Evolutionary conservation across 2,888 invertebrate species (phyloP).

Genomic region (Poecilobothrus nobilitatus): DNA sequence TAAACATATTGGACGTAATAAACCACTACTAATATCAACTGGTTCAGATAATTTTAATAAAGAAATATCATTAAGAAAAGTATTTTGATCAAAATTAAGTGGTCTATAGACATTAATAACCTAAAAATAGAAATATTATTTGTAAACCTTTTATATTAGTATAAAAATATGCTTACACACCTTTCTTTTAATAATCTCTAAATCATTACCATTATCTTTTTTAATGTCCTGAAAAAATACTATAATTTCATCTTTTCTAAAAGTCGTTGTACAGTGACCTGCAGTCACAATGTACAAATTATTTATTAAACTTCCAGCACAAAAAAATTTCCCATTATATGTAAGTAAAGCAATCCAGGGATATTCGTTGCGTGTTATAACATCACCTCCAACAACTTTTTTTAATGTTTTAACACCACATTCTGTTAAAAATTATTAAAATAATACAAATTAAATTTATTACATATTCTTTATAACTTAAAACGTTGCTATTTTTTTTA

Average conservation of each 20-base stretch:
- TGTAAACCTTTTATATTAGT: neutral
- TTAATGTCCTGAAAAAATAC: conserved; percentile 24
- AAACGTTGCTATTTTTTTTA: too few relatives aligned
- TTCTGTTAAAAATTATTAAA: neutral
- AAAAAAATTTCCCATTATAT: conserved; percentile 26
- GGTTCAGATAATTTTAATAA: conserved; percentile 20
- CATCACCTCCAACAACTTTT: conserved; percentile 26
- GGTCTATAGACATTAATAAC: conserved; percentile 11
- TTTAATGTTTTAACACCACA: conserved; percentile 9
- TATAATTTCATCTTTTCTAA: conserved; percentile 23
- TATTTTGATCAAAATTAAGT: conserved; percentile 12
- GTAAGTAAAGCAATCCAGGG: conserved; percentile 28
- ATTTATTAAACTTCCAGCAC: conserved; percentile 27
- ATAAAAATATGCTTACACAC: neutral
- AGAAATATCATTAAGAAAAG: conserved; percentile 23
- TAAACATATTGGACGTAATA: conserved; percentile 24
- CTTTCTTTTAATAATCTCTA: neutral
- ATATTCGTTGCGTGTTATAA: conserved; percentile 25
- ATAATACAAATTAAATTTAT: neutral
- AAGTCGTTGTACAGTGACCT: conserved; percentile 28
- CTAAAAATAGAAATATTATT: conserved; percentile 8
- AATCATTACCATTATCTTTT: neutral
- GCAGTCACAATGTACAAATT: conserved; percentile 27
- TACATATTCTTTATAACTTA: neutral
- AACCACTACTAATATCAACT: conserved; percentile 19